These are phyloP conservation scores for Graphium colonna DNA, from an alignment of 2,888 invertebrate species.

Conservation along the genomic window DNA sequence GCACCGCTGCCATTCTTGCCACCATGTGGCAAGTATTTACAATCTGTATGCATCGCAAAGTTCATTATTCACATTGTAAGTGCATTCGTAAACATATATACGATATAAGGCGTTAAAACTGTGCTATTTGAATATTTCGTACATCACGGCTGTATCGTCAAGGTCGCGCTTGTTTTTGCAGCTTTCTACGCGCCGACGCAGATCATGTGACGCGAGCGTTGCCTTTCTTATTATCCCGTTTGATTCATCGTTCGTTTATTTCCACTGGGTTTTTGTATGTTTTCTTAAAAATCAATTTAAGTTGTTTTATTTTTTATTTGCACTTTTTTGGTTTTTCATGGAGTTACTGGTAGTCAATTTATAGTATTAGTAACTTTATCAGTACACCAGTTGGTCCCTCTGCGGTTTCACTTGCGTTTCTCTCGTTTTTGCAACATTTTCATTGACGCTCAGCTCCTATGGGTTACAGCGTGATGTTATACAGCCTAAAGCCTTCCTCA, in stretches of 20 bases:
- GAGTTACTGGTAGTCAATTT: too few species aligned
- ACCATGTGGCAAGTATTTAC: too few species aligned
- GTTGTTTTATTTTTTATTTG: not conserved
- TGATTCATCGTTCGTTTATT: slow-evolving; percentile 3
- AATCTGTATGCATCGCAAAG: too few species aligned
- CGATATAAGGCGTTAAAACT: not conserved
- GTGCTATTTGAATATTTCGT: slow-evolving; percentile 23
- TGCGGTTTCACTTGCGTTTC: too few species aligned
- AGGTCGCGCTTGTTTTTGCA: slow-evolving; percentile 27
- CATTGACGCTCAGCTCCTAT: too few species aligned
- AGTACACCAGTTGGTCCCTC: too few species aligned
- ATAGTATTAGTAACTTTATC: too few species aligned
- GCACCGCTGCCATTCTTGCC: too few species aligned
- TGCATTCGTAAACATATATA: slow-evolving; percentile 12
- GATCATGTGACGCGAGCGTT: slow-evolving; percentile 38
- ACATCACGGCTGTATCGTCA: slow-evolving; percentile 24
- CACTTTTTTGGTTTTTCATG: not conserved
- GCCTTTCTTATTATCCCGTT: slow-evolving; percentile 32
- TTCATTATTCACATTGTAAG: too few species aligned
- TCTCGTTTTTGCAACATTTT: too few species aligned
- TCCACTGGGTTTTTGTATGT: not conserved
- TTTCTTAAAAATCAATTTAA: not conserved
- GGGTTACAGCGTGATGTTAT: too few species aligned
- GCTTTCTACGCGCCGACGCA: slow-evolving; percentile 30
- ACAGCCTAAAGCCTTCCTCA: too few species aligned